Percentiles rank a stretch among this genome's conserved stretches.
These are phyloP conservation scores for Dryocosmus kuriphilus DNA, from an alignment of 2,888 invertebrate species.

Conservation along the genomic window DNA sequence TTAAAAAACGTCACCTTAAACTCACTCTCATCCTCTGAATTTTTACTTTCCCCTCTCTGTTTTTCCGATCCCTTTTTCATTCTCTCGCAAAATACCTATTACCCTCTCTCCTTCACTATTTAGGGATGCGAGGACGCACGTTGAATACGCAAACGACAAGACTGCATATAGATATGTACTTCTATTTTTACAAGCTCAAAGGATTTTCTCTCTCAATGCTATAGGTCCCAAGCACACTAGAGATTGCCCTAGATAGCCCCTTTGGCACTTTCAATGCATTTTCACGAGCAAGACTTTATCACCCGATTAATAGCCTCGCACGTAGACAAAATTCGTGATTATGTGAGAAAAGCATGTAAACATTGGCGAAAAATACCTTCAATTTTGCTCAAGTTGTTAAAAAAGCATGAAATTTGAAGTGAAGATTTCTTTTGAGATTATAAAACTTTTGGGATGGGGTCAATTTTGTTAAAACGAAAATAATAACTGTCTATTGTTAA, in stretches of 20 bases:
- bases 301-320: neutral
- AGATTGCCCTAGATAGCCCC: slow-evolving; percentile 65
- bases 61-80: neutral
- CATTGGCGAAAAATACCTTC: neutral
- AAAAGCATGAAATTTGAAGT: too few species aligned
- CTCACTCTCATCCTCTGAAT: slow-evolving; percentile 9
- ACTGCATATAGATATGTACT: slow-evolving; percentile 56
- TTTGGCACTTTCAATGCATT: slow-evolving; percentile 43
- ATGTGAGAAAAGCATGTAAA: neutral
- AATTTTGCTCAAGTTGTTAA: too few species aligned
- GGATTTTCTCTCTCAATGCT: slow-evolving; percentile 62
- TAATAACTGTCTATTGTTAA: too few species aligned
- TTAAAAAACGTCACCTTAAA: slow-evolving; percentile 40
- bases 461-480: too few species aligned
- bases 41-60: neutral
- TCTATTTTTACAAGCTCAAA: slow-evolving; percentile 72
- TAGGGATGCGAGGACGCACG: slow-evolving; percentile 44
- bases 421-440: too few species aligned
- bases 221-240: slow-evolving; percentile 32
- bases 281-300: neutral
- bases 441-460: too few species aligned
- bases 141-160: slow-evolving; percentile 48
- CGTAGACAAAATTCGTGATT: neutral
- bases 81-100: neutral
- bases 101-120: slow-evolving; percentile 36